A percentile compares a stretch with the other conserved stretches of the same genome.
phyloP scores from a whole-genome alignment of 1,140 invertebrate genomes.

The Macrobrachium nipponense region DNA sequence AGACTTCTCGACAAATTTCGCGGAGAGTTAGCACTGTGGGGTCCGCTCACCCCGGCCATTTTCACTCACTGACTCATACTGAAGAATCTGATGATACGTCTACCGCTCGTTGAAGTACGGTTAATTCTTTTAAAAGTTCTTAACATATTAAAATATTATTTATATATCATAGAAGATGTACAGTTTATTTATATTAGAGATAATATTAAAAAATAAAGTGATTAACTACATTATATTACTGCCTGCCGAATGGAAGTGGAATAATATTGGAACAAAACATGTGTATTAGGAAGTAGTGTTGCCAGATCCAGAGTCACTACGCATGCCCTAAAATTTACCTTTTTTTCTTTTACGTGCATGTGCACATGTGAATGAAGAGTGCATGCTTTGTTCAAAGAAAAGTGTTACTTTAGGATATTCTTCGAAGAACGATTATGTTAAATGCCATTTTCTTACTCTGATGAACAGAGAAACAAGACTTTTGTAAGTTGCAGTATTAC shows the following conservation, averaged over 20 bases:
- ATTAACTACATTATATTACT: neutral
- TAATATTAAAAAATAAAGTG: neutral
- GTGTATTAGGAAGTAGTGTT: slow-evolving; percentile 27
- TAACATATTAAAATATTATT: neutral
- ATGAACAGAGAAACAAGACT: too few relatives aligned
- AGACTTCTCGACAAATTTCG: slow-evolving; percentile 51
- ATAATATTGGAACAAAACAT: slow-evolving; percentile 53
- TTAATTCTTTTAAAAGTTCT: neutral
- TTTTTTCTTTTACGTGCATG: too few relatives aligned
- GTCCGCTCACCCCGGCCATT: slow-evolving; percentile 51
- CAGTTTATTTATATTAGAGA: neutral
- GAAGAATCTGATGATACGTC: neutral
- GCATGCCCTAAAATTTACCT: too few relatives aligned
- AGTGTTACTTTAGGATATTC: too few relatives aligned
- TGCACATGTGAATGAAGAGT: too few relatives aligned
- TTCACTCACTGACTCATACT: slow-evolving; percentile 47
- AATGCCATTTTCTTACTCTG: too few relatives aligned
- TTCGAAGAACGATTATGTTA: too few relatives aligned
- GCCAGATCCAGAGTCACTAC: slow-evolving; percentile 7
- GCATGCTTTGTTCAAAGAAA: too few relatives aligned
- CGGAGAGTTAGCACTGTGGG: slow-evolving; percentile 44
- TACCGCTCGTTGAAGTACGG: neutral
- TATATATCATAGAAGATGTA: neutral
- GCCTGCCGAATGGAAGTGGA: neutral
- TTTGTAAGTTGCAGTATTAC: too few relatives aligned